Evolutionary conservation across 2,888 invertebrate genomes (phyloP).

Genomic region (Exocentrus adspersus): DNA sequence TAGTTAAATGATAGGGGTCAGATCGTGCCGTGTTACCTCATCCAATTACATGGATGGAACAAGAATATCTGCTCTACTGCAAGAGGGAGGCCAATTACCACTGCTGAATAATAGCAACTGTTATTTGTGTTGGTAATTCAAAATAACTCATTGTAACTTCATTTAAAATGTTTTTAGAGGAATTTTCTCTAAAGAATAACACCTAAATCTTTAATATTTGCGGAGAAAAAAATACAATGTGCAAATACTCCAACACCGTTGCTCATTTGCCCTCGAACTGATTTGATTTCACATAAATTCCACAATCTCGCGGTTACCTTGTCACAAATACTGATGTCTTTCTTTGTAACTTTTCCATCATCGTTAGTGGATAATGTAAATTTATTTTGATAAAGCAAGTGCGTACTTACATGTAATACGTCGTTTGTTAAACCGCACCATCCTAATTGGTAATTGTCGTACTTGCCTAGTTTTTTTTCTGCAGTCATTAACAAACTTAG

Average conservation of each 20-base stretch:
- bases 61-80: constrained; percentile 5
- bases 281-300: constrained; percentile 55
- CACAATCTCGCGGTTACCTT: constrained; percentile 53
- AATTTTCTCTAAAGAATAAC: no score
- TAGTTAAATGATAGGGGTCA: constrained; percentile 18
- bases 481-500: constrained; percentile 20
- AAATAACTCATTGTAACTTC: no score
- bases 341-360: constrained; percentile 49
- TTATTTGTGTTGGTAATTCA: no score
- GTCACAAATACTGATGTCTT: constrained; percentile 60
- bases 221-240: no score
- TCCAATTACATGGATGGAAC: constrained; percentile 15
- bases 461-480: constrained; percentile 38
- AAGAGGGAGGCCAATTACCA: neutral
- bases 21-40: constrained; percentile 20
- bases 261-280: constrained; percentile 56
- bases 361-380: constrained; percentile 33
- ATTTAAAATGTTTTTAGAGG: no score
- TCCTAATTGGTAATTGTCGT: constrained; percentile 49
- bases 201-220: no score
- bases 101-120: no score
- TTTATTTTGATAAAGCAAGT: constrained; percentile 29
- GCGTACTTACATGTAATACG: constrained; percentile 25
- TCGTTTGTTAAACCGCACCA: constrained; percentile 18
- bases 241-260: constrained; percentile 41